These are phyloP conservation scores for Drosophila willistoni DNA, from an alignment of 1,140 invertebrate species.

Conservation along the genomic window DNA sequence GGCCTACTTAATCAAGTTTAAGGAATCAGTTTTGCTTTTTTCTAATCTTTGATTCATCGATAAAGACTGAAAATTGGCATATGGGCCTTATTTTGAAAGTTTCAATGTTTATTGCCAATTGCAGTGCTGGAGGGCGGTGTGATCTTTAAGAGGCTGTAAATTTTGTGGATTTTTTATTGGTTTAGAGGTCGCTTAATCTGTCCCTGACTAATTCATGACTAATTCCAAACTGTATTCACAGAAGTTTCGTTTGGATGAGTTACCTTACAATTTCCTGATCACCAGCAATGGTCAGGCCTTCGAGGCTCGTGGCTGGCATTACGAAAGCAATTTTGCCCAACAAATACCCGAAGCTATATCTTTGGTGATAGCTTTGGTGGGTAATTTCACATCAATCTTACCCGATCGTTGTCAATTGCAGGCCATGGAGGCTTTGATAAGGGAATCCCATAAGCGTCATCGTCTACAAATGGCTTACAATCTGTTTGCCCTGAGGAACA, in stretches of 20 bases:
- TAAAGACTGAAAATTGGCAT: no score
- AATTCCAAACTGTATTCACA: slow-evolving; percentile 1
- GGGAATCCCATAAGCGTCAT: slow-evolving; percentile 55
- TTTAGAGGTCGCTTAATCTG: no score
- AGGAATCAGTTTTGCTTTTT: no score
- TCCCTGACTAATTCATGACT: no score
- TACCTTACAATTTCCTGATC: slow-evolving; percentile 77
- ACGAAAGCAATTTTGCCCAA: slow-evolving; percentile 41
- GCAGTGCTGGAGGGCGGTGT: no score
- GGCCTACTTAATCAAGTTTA: no score
- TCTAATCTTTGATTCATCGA: no score
- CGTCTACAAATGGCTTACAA: slow-evolving; percentile 53
- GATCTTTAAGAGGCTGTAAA: no score
- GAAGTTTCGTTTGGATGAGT: slow-evolving; percentile 41
- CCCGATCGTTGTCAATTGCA: slow-evolving; percentile 58
- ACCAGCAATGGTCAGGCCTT: slow-evolving; percentile 68
- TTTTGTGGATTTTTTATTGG: no score
- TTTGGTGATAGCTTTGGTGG: slow-evolving; percentile 67
- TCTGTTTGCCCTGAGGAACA: slow-evolving; percentile 46
- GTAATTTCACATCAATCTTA: slow-evolving; percentile 48
- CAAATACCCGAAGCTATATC: slow-evolving; percentile 47
- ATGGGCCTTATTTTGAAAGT: no score
- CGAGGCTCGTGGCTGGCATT: slow-evolving; percentile 71
- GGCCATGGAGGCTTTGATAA: slow-evolving; percentile 54
- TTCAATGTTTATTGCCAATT: no score